Percentiles rank a stretch among this genome's conserved stretches.
Conservation (phyloP, 1,140 invertebrate genomes). For the Papilio helenus region DNA sequence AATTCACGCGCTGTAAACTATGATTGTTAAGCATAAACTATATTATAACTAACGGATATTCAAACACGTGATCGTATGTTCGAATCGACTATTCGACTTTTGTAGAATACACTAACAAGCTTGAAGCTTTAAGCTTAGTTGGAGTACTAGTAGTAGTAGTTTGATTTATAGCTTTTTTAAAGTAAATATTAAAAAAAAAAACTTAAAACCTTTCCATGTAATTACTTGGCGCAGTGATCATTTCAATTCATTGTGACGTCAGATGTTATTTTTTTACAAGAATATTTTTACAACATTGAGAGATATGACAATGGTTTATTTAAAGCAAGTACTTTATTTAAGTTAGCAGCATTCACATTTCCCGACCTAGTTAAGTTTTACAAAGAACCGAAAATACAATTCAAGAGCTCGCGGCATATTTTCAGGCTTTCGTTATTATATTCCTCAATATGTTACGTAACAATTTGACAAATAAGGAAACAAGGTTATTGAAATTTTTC, state of each 20-base stretch:
- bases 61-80: too few relatives aligned
- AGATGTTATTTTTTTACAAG: neutral
- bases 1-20: too few relatives aligned
- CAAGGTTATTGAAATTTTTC: neutral
- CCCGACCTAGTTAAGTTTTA: constrained; percentile 23
- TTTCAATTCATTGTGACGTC: neutral
- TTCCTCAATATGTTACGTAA: neutral
- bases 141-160: too few relatives aligned
- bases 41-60: too few relatives aligned
- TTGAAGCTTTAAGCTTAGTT: too few relatives aligned
- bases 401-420: constrained; percentile 22
- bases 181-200: neutral
- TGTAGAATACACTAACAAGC: too few relatives aligned
- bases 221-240: neutral
- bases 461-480: neutral
- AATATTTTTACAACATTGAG: neutral
- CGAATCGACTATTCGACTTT: too few relatives aligned
- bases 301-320: constrained; percentile 6
- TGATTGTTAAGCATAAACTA: too few relatives aligned
- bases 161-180: neutral
- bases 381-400: constrained; percentile 24
- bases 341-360: constrained; percentile 13
- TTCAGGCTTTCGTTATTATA: constrained; percentile 12
- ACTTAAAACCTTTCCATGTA: neutral
- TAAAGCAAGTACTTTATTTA: constrained; percentile 10